Evolutionary conservation across 2,113 vertebrate genomes (phyloP), one percentile per base, ranked within the genome.

Genomic region (Urocolius indicus): DNA sequence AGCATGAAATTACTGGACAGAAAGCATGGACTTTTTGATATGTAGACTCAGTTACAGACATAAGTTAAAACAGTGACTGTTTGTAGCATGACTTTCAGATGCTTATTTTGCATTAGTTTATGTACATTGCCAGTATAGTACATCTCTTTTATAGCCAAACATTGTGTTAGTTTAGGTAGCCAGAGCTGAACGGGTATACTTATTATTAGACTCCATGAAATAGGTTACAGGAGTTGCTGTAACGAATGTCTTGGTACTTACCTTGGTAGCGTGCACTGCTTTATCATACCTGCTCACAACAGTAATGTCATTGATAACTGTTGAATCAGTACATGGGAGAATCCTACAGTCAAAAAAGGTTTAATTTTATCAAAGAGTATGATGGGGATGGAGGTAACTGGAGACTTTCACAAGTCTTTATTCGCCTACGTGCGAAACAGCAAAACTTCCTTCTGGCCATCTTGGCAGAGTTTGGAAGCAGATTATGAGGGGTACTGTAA

Each of bases 1-100:
- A 85, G 74, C 22, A 80, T 79, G 52, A 95, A 91, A 91, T 93
- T 61, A 84, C 24, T 90, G 63, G 77, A 84, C 67, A 48, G 68
- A 95, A 89, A 93, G 74, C 30, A 52, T 5, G 22, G 67, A 86
- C 68, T 89, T 95, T 89, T 94, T 69, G 32, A 78, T 66, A 20
- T 7, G 29, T 67, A 94, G 84, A 46, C 49, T 83, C 52, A 79
- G 79, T 79, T 74, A 73, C 10, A 67, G 49, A 67, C 46, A 6
- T 72, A 71, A 46, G 67, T 81, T 87, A 79, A 81, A 83, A 34
- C 46, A 77, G 13, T 75, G 75, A 87, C 68, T 68, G 46, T 84
- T 96, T 78, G 68, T 24, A 43, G 51, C 63, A 46, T 41, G 52
- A 9, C 30, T 54, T 83, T 74, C 57, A 74, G 63, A 20, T 38